phyloP scores from a whole-genome alignment of 1,140 invertebrate genomes.

The Vanessa tameamea region DNA sequence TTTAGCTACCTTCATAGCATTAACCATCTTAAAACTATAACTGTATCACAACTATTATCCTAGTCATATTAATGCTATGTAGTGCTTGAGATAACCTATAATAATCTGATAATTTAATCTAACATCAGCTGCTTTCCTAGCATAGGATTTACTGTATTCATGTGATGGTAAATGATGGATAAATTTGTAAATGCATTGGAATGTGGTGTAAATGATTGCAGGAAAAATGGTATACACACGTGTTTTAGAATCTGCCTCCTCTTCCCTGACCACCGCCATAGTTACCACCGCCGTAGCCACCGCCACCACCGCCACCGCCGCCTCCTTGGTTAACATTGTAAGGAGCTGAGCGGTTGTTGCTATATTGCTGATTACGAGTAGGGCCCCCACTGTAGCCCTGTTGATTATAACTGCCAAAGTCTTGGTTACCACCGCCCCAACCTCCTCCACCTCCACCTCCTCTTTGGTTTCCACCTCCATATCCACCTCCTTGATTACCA shows the following conservation, averaged over 20 bases:
- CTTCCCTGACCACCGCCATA: slow-evolving; percentile 61
- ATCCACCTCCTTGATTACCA: slow-evolving; percentile 67
- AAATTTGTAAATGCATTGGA: slow-evolving; percentile 28
- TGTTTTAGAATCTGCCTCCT: slow-evolving; percentile 66
- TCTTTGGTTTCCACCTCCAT: slow-evolving; percentile 62
- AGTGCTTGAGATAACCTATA: slow-evolving; percentile 51
- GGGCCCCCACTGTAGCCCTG: slow-evolving; percentile 88
- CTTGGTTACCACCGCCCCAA: slow-evolving; percentile 78
- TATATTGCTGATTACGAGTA: slow-evolving; percentile 84
- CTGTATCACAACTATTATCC: slow-evolving; percentile 49
- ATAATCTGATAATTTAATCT: slow-evolving; percentile 19
- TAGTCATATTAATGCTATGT: slow-evolving; percentile 73
- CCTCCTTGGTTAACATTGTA: slow-evolving; percentile 84
- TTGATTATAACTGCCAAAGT: slow-evolving; percentile 88
- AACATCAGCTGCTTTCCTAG: slow-evolving; percentile 23
- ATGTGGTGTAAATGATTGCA: slow-evolving; percentile 41
- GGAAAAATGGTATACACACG: slow-evolving; percentile 55
- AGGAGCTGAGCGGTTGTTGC: slow-evolving; percentile 83
- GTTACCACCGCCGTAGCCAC: slow-evolving; percentile 58
- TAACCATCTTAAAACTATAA: slow-evolving; percentile 63
- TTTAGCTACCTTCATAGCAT: slow-evolving; percentile 68
- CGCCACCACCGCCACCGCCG: slow-evolving; percentile 69
- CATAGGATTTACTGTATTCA: slow-evolving; percentile 30
- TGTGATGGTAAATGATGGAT: slow-evolving; percentile 21
- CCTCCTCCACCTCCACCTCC: slow-evolving; percentile 61